Evolutionary conservation across 1,140 invertebrate species (phyloP).

Genomic region (Drosophila tropicalis): DNA sequence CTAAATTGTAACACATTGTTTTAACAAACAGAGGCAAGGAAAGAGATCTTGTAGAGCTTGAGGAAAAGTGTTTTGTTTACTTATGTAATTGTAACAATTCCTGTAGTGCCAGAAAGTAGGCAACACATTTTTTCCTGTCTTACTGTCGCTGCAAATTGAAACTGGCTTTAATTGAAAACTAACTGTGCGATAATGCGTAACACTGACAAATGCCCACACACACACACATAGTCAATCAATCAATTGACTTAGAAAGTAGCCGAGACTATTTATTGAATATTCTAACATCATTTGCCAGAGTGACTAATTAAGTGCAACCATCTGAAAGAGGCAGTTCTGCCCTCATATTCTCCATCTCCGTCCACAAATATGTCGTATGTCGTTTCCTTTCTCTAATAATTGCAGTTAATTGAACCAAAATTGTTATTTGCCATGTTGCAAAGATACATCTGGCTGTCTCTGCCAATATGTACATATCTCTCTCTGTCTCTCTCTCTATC

Average conservation of each 20-base stretch:
- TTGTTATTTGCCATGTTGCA: constrained; percentile 59
- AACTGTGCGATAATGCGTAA: constrained; percentile 27
- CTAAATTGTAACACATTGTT: constrained; percentile 79
- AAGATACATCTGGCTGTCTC: constrained; percentile 20
- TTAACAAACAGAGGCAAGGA: constrained; percentile 14
- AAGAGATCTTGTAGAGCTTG: constrained; percentile 11
- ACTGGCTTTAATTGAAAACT: constrained; percentile 67
- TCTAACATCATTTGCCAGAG: constrained; percentile 35
- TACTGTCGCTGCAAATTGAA: neutral
- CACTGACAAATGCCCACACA: neutral
- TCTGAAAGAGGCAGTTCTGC: constrained; percentile 12
- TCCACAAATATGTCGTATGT: neutral
- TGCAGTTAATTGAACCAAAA: constrained; percentile 72
- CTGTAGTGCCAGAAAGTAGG: constrained; percentile 33
- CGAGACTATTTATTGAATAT: constrained; percentile 65
- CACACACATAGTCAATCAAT: neutral
- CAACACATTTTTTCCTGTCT: constrained; percentile 32
- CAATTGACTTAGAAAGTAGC: neutral
- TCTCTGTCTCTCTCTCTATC: constrained; percentile 7
- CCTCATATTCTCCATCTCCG: neutral
- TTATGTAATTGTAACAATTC: constrained; percentile 75
- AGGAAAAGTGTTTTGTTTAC: constrained; percentile 70
- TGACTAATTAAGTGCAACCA: constrained; percentile 69
- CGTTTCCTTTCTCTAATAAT: constrained; percentile 47
- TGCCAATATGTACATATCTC: constrained; percentile 19